Conservation (phyloP, 2,797 vertebrate genomes). For the Microctenopoma steveboyesi region DNA sequence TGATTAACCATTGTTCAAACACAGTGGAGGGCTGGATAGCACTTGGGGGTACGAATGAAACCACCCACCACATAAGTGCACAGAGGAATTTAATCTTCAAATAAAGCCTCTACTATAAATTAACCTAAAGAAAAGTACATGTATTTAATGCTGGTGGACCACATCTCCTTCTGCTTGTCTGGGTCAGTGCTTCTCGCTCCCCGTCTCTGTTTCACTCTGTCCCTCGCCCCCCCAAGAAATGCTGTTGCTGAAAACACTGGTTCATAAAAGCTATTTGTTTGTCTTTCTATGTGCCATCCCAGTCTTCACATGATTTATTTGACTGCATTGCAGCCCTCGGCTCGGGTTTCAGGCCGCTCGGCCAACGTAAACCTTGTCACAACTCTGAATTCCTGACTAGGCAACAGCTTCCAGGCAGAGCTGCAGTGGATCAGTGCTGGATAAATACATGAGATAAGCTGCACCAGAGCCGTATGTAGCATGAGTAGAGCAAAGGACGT, state of each 20-base stretch:
- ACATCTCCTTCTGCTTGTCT: conserved; percentile 28
- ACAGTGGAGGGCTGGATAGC: conserved; percentile 46
- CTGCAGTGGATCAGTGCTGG: conserved; percentile 68
- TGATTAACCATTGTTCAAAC: conserved; percentile 73
- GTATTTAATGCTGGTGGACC: conserved; percentile 60
- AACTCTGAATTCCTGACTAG: conserved; percentile 78
- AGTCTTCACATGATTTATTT: conserved; percentile 80
- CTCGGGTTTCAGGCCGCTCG: conserved; percentile 76
- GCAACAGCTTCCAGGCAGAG: conserved; percentile 79
- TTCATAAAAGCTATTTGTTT: conserved; percentile 82
- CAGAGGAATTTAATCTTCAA: conserved; percentile 61
- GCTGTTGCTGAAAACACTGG: conserved; percentile 59
- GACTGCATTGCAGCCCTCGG: conserved; percentile 60
- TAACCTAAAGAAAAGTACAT: conserved; percentile 73
- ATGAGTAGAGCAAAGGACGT: conserved; percentile 37
- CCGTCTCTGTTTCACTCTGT: conserved; percentile 7
- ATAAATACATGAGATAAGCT: conserved; percentile 77
- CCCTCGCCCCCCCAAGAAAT: conserved; percentile 30
- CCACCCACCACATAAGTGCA: conserved; percentile 79
- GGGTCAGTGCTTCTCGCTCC: conserved; percentile 10
- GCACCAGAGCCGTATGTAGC: conserved; percentile 52
- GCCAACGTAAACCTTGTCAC: conserved; percentile 84
- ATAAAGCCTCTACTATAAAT: conserved; percentile 75
- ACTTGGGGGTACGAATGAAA: conserved; percentile 68
- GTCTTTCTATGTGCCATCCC: conserved; percentile 69